Percentiles rank a stretch among this genome's conserved stretches.
Conservation (phyloP, 2,888 invertebrate species). For the Branchipolynoe longqiensis region DNA sequence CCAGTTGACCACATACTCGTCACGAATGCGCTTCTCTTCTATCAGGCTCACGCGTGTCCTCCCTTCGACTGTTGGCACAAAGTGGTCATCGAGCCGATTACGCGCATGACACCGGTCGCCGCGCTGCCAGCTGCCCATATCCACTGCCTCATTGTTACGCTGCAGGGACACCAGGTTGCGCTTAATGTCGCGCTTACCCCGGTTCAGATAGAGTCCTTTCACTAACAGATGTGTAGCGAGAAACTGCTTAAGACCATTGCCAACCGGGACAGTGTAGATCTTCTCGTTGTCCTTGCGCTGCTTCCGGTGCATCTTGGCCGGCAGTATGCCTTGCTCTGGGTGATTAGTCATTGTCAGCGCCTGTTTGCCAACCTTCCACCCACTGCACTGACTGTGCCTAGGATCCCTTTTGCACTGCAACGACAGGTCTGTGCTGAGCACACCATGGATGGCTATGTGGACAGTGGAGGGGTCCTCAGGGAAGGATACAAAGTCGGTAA, state of each 20-base stretch:
- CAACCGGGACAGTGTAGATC: constrained; percentile 68
- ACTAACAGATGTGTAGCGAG: constrained; percentile 71
- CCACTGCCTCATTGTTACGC: constrained; percentile 71
- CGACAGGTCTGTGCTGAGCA: no score
- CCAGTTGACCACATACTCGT: constrained; percentile 78
- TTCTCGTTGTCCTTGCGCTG: constrained; percentile 44
- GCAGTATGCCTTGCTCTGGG: constrained; percentile 2
- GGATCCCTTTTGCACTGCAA: no score
- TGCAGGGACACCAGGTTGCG: constrained; percentile 70
- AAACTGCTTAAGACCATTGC: constrained; percentile 70
- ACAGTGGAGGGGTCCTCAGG: constrained; percentile 20
- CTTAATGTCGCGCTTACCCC: constrained; percentile 76
- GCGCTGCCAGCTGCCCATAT: constrained; percentile 74
- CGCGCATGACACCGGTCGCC: constrained; percentile 72
- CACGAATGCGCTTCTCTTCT: constrained; percentile 68
- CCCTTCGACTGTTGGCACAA: constrained; percentile 74
- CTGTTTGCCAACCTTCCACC: no score
- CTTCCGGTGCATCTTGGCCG: constrained; percentile 37
- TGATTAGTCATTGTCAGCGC: no score
- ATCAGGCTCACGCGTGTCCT: constrained; percentile 68
- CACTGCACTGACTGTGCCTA: no score
- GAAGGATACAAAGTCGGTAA: constrained; percentile 30
- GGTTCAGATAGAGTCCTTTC: constrained; percentile 74
- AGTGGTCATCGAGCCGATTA: constrained; percentile 76
- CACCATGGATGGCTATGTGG: no score